Percentiles rank a stretch among this genome's conserved stretches.
phyloP scores from a whole-genome alignment of 2,797 vertebrate genomes.

The Coranthus polyacanthus region DNA sequence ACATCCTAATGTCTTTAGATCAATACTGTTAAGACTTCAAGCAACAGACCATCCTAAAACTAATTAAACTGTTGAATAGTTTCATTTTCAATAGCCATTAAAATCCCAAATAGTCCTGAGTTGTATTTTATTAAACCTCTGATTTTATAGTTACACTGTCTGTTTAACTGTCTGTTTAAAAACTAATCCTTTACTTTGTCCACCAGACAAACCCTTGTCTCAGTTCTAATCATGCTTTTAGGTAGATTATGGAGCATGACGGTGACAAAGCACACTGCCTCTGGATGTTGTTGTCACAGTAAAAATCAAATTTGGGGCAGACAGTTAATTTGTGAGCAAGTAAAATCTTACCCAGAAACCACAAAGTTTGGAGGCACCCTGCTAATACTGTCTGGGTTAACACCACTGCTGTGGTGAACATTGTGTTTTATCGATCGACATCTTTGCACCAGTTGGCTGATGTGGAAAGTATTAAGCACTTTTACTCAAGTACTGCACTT shows the following conservation, averaged over 20 bases:
- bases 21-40: no score
- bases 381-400: slow-evolving; percentile 2
- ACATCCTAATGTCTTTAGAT: not conserved
- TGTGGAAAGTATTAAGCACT: no score
- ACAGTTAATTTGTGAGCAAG: slow-evolving; percentile 17
- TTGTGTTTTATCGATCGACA: no score
- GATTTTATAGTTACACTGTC: not conserved
- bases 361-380: not conserved
- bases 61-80: not conserved
- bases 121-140: not conserved
- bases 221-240: slow-evolving; percentile 44
- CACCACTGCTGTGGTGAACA: not conserved
- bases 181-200: slow-evolving; percentile 37
- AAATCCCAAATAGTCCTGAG: not conserved
- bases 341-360: not conserved
- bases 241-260: slow-evolving; percentile 37
- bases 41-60: not conserved
- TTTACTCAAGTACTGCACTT: no score
- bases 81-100: not conserved
- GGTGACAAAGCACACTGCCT: not conserved
- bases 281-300: slow-evolving; percentile 7
- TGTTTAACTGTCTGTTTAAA: slow-evolving; percentile 21
- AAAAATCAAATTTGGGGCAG: slow-evolving; percentile 31
- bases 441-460: not conserved
- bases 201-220: slow-evolving; percentile 22